Conservation (phyloP, 2,113 vertebrate genomes). For the Sinosuthora webbiana region DNA sequence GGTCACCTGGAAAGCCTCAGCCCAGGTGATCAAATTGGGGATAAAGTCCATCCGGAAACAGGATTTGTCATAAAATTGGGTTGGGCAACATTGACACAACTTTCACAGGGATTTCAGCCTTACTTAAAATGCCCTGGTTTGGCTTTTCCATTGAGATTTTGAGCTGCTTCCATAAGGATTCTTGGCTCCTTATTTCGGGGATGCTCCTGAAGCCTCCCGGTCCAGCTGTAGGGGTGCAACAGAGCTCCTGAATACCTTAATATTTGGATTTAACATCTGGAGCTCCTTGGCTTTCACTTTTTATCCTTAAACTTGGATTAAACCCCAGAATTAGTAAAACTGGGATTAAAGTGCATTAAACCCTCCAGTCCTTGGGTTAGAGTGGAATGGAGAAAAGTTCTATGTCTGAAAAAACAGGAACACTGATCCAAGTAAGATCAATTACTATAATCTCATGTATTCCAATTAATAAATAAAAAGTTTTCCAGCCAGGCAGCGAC, state of each 20-base stretch:
- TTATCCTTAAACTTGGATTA: not conserved
- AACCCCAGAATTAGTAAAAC: not conserved
- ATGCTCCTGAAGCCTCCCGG: not conserved
- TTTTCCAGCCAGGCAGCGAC: not conserved
- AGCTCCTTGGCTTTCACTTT: not conserved
- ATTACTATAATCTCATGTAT: not conserved
- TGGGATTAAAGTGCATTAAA: not conserved
- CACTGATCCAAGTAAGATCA: not conserved
- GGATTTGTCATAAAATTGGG: not conserved
- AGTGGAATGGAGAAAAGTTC: not conserved
- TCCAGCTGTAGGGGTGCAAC: accelerated
- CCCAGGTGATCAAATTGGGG: not conserved
- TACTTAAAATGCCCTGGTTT: accelerated
- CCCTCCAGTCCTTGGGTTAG: not conserved
- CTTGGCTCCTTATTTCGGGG: not conserved
- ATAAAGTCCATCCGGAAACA: not conserved
- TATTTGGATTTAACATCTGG: not conserved
- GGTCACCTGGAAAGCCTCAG: not conserved
- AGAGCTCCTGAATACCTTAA: accelerated
- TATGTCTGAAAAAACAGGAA: accelerated
- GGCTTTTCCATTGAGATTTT: accelerated
- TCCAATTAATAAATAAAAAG: not conserved
- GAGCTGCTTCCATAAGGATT: accelerated
- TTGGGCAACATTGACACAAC: not conserved
- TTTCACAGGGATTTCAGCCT: not conserved